These are phyloP conservation scores for Halcyon senegalensis DNA, from an alignment of 2,113 vertebrate genomes.

Conservation along the genomic window DNA sequence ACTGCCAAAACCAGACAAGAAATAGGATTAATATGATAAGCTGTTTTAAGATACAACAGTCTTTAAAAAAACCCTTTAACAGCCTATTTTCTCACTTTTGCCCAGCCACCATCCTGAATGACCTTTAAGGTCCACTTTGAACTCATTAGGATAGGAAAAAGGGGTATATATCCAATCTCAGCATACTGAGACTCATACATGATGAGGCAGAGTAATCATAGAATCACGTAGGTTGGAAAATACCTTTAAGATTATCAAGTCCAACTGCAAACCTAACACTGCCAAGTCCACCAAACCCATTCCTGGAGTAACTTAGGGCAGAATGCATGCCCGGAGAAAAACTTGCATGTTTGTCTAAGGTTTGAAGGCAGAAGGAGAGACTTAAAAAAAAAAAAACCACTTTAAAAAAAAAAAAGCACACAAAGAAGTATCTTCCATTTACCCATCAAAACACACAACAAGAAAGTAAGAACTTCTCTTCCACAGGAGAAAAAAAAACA, in stretches of 20 bases:
- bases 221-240: not conserved
- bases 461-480: not conserved
- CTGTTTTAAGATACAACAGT: not conserved
- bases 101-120: not conserved
- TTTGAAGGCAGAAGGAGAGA: not conserved
- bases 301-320: not conserved
- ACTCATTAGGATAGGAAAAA: not conserved
- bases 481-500: fast-evolving
- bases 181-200: not conserved
- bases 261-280: not conserved
- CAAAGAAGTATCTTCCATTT: not conserved
- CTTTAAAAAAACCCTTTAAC: not conserved
- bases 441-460: not conserved
- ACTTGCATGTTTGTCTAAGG: not conserved
- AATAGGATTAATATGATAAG: not conserved
- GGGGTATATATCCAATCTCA: not conserved
- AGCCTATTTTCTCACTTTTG: not conserved
- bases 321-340: not conserved
- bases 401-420: not conserved
- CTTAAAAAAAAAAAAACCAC: not conserved
- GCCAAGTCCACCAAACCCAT: not conserved
- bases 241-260: not conserved
- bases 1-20: conserved; percentile 68
- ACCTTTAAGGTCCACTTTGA: not conserved
- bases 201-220: not conserved